phyloP scores from a whole-genome alignment of 1,140 invertebrate genomes.

The Penaeus vannamei region DNA sequence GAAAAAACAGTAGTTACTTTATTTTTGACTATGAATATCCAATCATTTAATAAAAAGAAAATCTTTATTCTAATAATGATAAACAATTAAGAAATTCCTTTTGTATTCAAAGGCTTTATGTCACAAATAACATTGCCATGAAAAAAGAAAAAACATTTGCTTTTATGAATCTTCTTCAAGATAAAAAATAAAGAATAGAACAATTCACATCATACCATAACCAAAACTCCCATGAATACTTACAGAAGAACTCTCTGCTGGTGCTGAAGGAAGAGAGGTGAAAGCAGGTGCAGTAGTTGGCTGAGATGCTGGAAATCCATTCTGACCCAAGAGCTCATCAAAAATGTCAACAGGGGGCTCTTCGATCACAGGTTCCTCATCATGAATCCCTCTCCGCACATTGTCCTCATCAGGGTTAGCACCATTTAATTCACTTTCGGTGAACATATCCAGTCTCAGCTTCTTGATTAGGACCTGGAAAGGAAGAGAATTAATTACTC shows the following conservation, averaged over 20 bases:
- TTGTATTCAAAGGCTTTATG: too few species aligned
- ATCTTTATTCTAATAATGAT: too few species aligned
- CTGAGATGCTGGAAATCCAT: conserved; percentile 5
- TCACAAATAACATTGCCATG: too few species aligned
- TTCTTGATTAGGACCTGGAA: conserved; percentile 72
- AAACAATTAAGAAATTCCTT: too few species aligned
- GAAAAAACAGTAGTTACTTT: too few species aligned
- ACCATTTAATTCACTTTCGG: conserved; percentile 24
- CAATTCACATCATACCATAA: too few species aligned
- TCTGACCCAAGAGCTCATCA: conserved; percentile 74
- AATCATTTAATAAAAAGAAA: too few species aligned
- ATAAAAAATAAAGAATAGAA: background rate
- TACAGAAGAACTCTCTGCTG: background rate
- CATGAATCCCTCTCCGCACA: conserved; percentile 70
- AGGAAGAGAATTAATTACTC: background rate
- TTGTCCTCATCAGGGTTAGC: conserved; percentile 9
- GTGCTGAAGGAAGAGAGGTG: background rate
- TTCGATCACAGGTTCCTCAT: conserved; percentile 69
- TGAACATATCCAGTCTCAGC: conserved; percentile 72
- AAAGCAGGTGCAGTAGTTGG: conserved; percentile 24
- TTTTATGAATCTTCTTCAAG: background rate
- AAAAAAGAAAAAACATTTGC: too few species aligned
- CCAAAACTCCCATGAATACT: background rate
- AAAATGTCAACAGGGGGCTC: conserved; percentile 72
- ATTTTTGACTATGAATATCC: too few species aligned